phyloP scores from a whole-genome alignment of 1,140 invertebrate genomes.

The Saccostrea cuccullata region DNA sequence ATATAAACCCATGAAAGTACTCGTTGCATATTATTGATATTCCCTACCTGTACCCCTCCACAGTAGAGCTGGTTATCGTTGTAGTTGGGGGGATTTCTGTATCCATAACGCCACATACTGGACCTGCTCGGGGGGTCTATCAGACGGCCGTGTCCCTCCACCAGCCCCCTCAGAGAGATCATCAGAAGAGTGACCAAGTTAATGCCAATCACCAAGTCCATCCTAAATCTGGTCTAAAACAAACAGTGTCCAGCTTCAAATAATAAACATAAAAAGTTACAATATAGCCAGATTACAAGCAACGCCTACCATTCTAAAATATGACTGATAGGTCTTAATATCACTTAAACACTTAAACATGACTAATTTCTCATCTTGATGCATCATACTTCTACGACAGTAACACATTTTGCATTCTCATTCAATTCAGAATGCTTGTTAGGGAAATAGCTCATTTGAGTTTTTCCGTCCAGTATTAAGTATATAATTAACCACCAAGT shows the following conservation, averaged over 20 bases:
- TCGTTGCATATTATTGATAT: not conserved
- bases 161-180: not conserved
- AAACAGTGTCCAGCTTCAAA: not conserved
- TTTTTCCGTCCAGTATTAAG: not conserved
- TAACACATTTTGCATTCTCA: not conserved
- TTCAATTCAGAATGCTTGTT: not conserved
- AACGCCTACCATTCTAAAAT: not conserved
- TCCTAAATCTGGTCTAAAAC: constrained; percentile 2
- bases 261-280: not conserved
- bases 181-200: not conserved
- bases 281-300: not conserved
- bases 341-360: not conserved
- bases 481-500: not conserved
- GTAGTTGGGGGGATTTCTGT: constrained; percentile 94
- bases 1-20: not conserved
- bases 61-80: constrained; percentile 92
- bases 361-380: not conserved
- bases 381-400: not conserved
- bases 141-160: constrained; percentile 86
- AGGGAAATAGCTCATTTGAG: not conserved
- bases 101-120: constrained; percentile 96
- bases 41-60: constrained; percentile 82
- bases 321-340: not conserved
- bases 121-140: constrained; percentile 95
- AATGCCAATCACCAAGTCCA: not conserved